Evolutionary conservation across 2,113 vertebrate genomes (phyloP).

Genomic region (Cyrtonyx montezumae): DNA sequence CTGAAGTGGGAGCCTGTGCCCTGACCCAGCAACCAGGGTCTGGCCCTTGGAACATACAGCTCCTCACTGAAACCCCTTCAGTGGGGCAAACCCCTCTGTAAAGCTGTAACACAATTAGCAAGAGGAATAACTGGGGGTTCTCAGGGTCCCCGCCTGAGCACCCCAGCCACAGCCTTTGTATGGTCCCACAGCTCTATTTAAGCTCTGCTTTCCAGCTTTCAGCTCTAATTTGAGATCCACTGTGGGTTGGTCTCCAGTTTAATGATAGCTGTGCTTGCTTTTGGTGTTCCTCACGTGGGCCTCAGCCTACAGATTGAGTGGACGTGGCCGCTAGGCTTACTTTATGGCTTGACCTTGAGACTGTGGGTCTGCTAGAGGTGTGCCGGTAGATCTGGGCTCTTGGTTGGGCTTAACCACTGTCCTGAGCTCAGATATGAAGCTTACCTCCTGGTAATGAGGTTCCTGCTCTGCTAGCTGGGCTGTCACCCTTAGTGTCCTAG

Average conservation of each 20-base stretch:
- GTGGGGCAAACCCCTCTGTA: background rate
- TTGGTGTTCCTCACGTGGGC: background rate
- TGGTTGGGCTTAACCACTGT: background rate
- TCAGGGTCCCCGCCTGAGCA: background rate
- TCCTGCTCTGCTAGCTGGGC: background rate
- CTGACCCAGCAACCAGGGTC: background rate
- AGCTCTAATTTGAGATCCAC: background rate
- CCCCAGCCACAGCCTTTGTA: rapidly evolving
- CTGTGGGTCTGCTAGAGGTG: background rate
- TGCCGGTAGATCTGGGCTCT: background rate
- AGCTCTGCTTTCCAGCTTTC: background rate
- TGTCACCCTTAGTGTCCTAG: background rate
- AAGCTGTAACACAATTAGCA: background rate
- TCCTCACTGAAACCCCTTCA: background rate
- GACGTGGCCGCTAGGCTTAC: background rate
- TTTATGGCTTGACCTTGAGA: background rate
- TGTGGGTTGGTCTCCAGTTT: background rate
- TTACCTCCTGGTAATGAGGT: background rate
- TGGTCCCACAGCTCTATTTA: background rate
- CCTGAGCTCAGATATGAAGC: background rate
- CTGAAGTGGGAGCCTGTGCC: background rate
- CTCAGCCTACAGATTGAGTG: rapidly evolving
- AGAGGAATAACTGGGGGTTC: rapidly evolving
- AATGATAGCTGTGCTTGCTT: rapidly evolving
- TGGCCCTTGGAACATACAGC: background rate